Evolutionary conservation across 2,797 vertebrate species (phyloP).

Genomic region (Botia kubotai): DNA sequence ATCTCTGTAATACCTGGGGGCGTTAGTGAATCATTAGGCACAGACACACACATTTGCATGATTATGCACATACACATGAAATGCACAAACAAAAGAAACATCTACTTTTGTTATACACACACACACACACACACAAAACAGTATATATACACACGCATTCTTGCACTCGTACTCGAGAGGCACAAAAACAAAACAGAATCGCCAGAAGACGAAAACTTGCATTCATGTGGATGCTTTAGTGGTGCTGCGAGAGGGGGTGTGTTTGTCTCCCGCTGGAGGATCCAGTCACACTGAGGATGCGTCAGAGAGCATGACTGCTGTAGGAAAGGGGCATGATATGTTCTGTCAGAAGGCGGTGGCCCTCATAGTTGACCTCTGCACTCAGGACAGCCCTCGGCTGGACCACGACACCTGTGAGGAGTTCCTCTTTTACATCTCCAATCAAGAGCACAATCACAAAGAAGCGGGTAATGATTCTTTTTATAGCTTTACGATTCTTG

Average conservation of each 20-base stretch:
- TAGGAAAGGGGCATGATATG: conserved; percentile 82
- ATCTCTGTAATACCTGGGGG: conserved; percentile 69
- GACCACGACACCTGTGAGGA: conserved; percentile 81
- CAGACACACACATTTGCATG: conserved; percentile 42
- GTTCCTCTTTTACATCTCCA: conserved; percentile 77
- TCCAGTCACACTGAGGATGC: conserved; percentile 75
- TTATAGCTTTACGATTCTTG: background rate
- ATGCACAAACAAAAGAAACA: conserved; percentile 37
- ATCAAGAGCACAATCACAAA: conserved; percentile 70
- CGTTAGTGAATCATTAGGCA: conserved; percentile 71
- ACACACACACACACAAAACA: background rate
- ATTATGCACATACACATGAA: conserved; percentile 39
- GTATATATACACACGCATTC: conserved; percentile 32
- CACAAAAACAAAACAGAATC: conserved; percentile 62
- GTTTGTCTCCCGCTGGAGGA: conserved; percentile 72
- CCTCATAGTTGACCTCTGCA: conserved; percentile 84
- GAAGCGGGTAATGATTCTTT: conserved; percentile 67
- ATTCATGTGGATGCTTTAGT: conserved; percentile 36
- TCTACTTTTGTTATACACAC: background rate
- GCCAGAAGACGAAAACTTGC: conserved; percentile 59
- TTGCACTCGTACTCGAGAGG: conserved; percentile 31
- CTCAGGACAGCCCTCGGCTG: conserved; percentile 78
- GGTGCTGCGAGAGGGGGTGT: conserved; percentile 45
- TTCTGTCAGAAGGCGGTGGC: conserved; percentile 83
- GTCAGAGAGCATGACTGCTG: conserved; percentile 82